Base-by-base conservation (phyloP, 2,113 vertebrate species). In the Indicator indicator region DNA sequence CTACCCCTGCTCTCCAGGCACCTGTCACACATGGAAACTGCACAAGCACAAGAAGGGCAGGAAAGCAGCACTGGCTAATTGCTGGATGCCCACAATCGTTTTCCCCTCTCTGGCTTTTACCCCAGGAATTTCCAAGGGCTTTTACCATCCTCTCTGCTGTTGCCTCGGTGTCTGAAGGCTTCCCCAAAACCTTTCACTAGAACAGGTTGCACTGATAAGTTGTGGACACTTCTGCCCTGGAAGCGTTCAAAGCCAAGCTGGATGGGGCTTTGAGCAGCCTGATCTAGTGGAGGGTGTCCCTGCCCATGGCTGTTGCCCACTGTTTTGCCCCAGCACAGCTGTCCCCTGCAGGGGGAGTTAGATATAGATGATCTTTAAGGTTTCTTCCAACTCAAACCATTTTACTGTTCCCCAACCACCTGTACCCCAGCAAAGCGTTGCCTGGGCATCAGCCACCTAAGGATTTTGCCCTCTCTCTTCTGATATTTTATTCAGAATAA, bases 371-470 rank as follows among this genome's bases (percentile, higher is more conserved):
- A 20, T 42, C 63, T 42, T 42, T 42, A 42, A 20, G 11, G 27
- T 65, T 12, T 18, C 38, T 65, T 42, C 63, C 63, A 42, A 30
- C 38, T 11, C 26, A 28, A 42, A 28, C 38, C 12, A 19, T 64
- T 64, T 16, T 36, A 10, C 27, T 16, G 27, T 58, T 90, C 42
- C 63, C 18, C 20, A 27, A 19, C 24, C 0, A 1, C 58, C 20
- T 7, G 10, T 32, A 30, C n/a, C 38, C 33, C 0, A 0, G 62
- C 58, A 32, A 28, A 0, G 0, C 75, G 26, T 18, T 67, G 23
- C 27, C 77, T 33, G 59, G 36, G 32, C 23, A 68, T 24, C 11
- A 3, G 9, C 42, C 63, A 10, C 4, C 17, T 4, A 12, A 17
- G 2, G 18, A 16, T 33, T 64, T 32, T 30, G 48, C 38, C 10